Percentiles rank a stretch among this genome's conserved stretches.
Conservation (phyloP, 2,888 invertebrate species). For the Cordilura impudica region DNA sequence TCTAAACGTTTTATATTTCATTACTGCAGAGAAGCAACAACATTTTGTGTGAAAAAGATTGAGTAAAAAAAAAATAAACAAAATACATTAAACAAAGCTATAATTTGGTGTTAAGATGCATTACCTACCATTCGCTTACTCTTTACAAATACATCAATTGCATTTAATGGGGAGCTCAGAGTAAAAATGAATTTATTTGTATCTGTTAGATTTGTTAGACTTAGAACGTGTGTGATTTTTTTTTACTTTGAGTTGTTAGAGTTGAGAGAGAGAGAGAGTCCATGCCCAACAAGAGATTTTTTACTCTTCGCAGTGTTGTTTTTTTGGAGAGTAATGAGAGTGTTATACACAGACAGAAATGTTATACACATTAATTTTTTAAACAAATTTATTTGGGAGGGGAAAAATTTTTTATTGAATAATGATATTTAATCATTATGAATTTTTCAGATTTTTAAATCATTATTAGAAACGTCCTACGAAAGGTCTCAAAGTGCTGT, state of each 20-base stretch:
- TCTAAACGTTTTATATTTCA: not conserved
- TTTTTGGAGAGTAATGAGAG: not conserved
- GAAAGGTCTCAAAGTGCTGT: too few species aligned
- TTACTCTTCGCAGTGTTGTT: not conserved
- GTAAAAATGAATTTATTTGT: constrained; percentile 6
- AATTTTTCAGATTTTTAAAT: too few species aligned
- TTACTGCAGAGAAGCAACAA: not conserved
- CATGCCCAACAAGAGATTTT: not conserved
- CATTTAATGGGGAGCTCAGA: constrained; percentile 10
- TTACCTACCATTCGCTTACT: not conserved
- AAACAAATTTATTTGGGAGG: too few species aligned
- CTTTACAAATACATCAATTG: constrained; percentile 15
- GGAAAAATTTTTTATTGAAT: too few species aligned
- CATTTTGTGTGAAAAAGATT: constrained; percentile 42
- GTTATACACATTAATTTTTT: too few species aligned
- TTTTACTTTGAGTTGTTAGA: not conserved
- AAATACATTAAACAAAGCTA: not conserved
- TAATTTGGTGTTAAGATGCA: not conserved
- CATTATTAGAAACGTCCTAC: too few species aligned
- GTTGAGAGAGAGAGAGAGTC: not conserved
- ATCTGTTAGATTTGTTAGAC: constrained; percentile 4
- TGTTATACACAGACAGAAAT: not conserved
- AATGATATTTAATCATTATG: too few species aligned
- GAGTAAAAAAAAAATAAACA: not conserved
- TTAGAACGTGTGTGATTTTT: not conserved